Evolutionary conservation across 2,113 vertebrate species (phyloP).

Genomic region (Xyliphius kryptos): DNA sequence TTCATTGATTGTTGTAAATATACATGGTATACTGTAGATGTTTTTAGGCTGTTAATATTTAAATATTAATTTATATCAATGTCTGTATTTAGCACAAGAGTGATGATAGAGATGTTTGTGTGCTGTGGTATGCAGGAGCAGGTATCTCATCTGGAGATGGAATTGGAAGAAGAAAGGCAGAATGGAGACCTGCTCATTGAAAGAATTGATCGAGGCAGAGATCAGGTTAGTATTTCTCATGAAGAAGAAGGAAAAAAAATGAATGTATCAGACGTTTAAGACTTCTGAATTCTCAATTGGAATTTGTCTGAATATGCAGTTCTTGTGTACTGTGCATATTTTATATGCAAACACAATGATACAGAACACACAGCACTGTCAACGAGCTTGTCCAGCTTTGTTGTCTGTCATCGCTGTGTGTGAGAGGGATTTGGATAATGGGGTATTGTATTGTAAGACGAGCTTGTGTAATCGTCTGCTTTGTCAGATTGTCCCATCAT

Average conservation of each 20-base stretch:
- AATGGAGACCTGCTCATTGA: constrained; percentile 85
- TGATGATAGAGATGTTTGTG: constrained; percentile 13
- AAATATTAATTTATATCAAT: background rate
- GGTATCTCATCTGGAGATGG: constrained; percentile 77
- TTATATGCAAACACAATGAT: too few species aligned
- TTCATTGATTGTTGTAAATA: too few species aligned
- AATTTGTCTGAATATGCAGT: background rate
- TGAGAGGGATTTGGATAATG: constrained; percentile 31
- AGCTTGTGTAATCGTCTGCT: constrained; percentile 56
- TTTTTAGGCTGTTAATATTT: too few species aligned
- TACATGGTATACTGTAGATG: too few species aligned
- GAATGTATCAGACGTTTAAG: too few species aligned
- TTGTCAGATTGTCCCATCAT: constrained; percentile 48
- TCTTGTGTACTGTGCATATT: too few species aligned
- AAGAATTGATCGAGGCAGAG: constrained; percentile 80
- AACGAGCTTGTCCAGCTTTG: too few species aligned
- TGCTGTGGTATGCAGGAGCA: constrained; percentile 70
- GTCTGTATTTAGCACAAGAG: background rate
- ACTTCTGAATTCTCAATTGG: background rate
- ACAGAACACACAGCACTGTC: too few species aligned
- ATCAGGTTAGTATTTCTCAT: constrained; percentile 79
- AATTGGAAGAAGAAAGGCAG: constrained; percentile 87
- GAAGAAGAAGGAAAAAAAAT: too few species aligned
- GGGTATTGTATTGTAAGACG: constrained; percentile 54
- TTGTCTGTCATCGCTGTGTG: constrained; percentile 12